Conservation (phyloP, 2,113 vertebrate genomes). For the Excalfactoria chinensis region DNA sequence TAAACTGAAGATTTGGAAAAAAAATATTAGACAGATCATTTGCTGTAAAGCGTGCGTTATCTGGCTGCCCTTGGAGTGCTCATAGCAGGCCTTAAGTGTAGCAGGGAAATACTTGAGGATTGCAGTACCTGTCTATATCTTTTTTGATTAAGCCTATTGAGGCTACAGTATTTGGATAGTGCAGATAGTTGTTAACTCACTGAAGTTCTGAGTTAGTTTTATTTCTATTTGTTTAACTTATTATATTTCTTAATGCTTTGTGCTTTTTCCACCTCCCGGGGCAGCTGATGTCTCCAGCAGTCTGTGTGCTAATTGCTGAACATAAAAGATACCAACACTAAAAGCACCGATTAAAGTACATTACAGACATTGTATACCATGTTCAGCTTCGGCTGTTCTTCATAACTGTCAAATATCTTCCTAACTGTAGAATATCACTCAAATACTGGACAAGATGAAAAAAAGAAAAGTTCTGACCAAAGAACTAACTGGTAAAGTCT, state of each 20-base stretch:
- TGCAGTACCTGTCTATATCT: not conserved
- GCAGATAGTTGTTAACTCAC: not conserved
- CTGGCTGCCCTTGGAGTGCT: not conserved
- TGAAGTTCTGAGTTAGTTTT: not conserved
- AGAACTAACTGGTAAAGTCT: not conserved
- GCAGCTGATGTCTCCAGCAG: not conserved
- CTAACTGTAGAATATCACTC: not conserved
- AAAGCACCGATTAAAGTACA: not conserved
- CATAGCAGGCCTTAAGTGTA: not conserved
- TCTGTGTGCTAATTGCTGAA: not conserved
- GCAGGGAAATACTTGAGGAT: not conserved
- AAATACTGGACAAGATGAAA: constrained; percentile 6
- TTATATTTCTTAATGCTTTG: not conserved
- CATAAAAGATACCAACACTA: not conserved
- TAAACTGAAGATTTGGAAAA: not conserved
- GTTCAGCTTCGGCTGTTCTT: not conserved
- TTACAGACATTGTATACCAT: rapidly evolving
- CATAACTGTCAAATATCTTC: not conserved
- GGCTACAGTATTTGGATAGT: not conserved
- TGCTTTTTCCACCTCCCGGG: not conserved
- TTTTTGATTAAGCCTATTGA: not conserved
- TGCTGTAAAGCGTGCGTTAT: not conserved
- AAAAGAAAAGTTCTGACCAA: not conserved
- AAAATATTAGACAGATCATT: not conserved
- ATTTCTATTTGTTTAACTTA: not conserved